Conservation (phyloP, 1,140 invertebrate genomes). For the Hyles euphorbiae region DNA sequence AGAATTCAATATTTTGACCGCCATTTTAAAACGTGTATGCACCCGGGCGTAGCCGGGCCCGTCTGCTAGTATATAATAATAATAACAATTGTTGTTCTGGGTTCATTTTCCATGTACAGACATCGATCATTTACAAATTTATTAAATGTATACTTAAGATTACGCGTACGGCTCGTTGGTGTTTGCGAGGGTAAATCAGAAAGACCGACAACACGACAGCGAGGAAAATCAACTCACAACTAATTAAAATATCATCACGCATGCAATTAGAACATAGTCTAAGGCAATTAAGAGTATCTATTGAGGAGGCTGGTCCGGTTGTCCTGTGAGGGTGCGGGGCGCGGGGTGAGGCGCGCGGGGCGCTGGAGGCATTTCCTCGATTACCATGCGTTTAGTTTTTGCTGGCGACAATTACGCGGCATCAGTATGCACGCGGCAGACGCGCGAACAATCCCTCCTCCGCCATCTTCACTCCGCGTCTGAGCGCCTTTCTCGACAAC, state of each 20-base stretch:
- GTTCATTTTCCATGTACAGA: too few relatives aligned
- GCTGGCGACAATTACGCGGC: conserved; percentile 56
- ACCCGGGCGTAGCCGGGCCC: too few relatives aligned
- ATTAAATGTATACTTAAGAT: too few relatives aligned
- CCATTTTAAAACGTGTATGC: too few relatives aligned
- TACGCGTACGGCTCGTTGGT: too few relatives aligned
- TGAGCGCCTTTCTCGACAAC: conserved; percentile 9
- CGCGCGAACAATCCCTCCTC: conserved; percentile 31
- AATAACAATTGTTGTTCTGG: too few relatives aligned
- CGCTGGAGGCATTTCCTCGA: conserved; percentile 49
- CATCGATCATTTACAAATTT: too few relatives aligned
- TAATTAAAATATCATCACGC: conserved; percentile 3
- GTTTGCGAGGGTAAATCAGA: too few relatives aligned
- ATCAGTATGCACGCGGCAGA: conserved; percentile 63
- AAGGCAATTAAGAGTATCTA: conserved; percentile 3
- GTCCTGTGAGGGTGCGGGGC: conserved; percentile 14
- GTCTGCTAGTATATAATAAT: too few relatives aligned
- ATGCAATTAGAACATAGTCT: conserved; percentile 2
- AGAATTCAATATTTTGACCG: too few relatives aligned
- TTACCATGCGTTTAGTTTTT: conserved; percentile 61
- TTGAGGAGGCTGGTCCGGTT: background rate
- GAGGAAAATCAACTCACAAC: too few relatives aligned
- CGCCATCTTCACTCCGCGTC: conserved; percentile 10
- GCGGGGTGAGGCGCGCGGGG: conserved; percentile 16
- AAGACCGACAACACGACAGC: too few relatives aligned